Base-by-base conservation (phyloP, 64 coral and sea anemone species). In the Actinia tenebrosa region DNA sequence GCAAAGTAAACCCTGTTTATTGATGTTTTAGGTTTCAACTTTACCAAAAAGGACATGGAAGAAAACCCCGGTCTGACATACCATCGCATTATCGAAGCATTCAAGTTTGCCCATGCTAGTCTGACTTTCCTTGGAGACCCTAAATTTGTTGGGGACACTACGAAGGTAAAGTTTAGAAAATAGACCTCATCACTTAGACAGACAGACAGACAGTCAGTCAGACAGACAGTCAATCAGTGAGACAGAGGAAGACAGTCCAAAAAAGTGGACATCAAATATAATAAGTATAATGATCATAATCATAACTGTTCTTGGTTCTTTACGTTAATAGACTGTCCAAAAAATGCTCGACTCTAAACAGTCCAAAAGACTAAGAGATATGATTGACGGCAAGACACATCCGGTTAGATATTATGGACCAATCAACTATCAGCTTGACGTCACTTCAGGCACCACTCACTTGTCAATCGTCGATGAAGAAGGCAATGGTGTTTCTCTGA, bases 61-160 rank as follows among this genome's bases (percentile, higher is more conserved):
- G 66, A 89, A 9, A 44, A 71, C 10, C 90, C 90, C 3, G 78
- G 54, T 9, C 61, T 60, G 18, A 95, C 94, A 3, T 95, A 95
- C 23, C 94, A 95, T 78, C 90, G 94, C 15, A 95, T 95, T 44
- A 89, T 95, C 56, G 94, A 95, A 81, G 94, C 94, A 8, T 89
- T 92, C 58, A 92, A 95, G 44, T 95, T 95, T 84, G 94, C 90
- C 23, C 88, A 92, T 22, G 94, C 90, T 0, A 92, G 86, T 45
- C 79, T 87, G 47, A 95, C 94, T 5, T 95, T 84, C 53, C 91
- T 95, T 5, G 91, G 90, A 6, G 94, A 95, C 71, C 94, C 94
- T 8, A 44, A 16, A 4, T 95, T 84, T 77, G 52, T 45, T 30
- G 71, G 64, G 4, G 66, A 59, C 13, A 79, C 64, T 25, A 66